Conservation (phyloP, 1,140 invertebrate species). For the Diabrotica virgifera region DNA sequence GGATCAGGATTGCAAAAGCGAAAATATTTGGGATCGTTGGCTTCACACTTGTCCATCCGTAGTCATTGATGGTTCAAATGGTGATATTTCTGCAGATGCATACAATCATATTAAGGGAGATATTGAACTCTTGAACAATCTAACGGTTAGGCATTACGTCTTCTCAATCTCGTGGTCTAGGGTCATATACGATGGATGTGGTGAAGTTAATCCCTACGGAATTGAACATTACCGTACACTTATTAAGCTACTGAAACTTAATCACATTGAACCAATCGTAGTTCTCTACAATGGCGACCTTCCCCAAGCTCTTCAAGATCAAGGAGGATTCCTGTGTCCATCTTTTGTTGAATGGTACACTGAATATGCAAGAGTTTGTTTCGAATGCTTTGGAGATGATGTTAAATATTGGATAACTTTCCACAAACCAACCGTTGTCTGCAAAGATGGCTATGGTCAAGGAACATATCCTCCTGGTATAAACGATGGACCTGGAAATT, state of each 20-base stretch:
- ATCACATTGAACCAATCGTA: conserved; percentile 14
- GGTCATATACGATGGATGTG: conserved; percentile 25
- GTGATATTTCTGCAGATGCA: neutral
- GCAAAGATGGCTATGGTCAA: conserved; percentile 37
- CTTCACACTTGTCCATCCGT: neutral
- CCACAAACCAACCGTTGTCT: conserved; percentile 69
- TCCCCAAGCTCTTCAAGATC: conserved; percentile 15
- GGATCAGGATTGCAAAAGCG: conserved; percentile 3
- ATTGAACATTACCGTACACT: conserved; percentile 11
- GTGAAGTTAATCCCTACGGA: conserved; percentile 1
- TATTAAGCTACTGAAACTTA: conserved; percentile 12
- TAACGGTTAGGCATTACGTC: neutral
- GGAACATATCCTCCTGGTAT: conserved; percentile 44
- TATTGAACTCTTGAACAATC: neutral
- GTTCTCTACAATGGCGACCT: conserved; percentile 10
- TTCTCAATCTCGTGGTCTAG: neutral
- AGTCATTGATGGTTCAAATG: neutral
- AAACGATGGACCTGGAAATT: conserved; percentile 52
- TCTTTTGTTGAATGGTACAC: neutral
- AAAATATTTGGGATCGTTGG: neutral
- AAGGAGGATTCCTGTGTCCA: conserved; percentile 1
- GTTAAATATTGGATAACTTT: conserved; percentile 68
- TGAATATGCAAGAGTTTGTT: conserved; percentile 58
- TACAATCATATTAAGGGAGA: neutral
- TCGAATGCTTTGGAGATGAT: conserved; percentile 58